These are phyloP conservation scores for Leptestheria dahalacensis DNA, from an alignment of 1,140 invertebrate species.

Conservation along the genomic window DNA sequence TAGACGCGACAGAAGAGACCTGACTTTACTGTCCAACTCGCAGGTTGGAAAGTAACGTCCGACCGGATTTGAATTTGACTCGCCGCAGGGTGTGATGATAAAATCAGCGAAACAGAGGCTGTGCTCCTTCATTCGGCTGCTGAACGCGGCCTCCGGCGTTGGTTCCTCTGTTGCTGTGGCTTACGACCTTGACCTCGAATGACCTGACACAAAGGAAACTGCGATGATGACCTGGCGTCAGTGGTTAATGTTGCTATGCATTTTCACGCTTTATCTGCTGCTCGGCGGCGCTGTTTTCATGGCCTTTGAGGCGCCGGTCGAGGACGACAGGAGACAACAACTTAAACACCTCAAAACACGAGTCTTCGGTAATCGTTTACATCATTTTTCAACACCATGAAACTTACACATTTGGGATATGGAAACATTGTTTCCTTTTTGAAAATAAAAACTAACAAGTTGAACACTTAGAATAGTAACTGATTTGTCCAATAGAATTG, in stretches of 20 bases:
- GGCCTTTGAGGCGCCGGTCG: constrained; percentile 50
- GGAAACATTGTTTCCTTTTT: too few relatives aligned
- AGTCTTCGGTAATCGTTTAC: constrained; percentile 22
- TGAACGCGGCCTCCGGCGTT: not conserved
- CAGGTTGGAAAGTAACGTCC: too few relatives aligned
- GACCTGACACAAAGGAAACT: not conserved
- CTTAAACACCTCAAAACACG: constrained; percentile 27
- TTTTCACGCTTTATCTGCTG: constrained; percentile 53
- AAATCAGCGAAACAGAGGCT: not conserved
- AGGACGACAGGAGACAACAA: constrained; percentile 37
- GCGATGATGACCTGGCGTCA: constrained; percentile 1
- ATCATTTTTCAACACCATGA: too few relatives aligned
- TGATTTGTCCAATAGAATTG: too few relatives aligned
- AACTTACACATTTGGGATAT: too few relatives aligned
- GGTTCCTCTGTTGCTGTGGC: not conserved
- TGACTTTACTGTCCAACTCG: too few relatives aligned
- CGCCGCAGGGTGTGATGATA: too few relatives aligned
- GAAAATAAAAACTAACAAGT: too few relatives aligned
- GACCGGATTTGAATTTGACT: too few relatives aligned
- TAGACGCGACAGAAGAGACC: too few relatives aligned
- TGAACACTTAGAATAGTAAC: too few relatives aligned
- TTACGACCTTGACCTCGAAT: not conserved
- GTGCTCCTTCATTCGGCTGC: not conserved
- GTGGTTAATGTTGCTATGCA: constrained; percentile 30
- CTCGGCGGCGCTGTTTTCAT: constrained; percentile 60